Conservation (phyloP, 2,797 vertebrate species). For the Lithobates pipiens region DNA sequence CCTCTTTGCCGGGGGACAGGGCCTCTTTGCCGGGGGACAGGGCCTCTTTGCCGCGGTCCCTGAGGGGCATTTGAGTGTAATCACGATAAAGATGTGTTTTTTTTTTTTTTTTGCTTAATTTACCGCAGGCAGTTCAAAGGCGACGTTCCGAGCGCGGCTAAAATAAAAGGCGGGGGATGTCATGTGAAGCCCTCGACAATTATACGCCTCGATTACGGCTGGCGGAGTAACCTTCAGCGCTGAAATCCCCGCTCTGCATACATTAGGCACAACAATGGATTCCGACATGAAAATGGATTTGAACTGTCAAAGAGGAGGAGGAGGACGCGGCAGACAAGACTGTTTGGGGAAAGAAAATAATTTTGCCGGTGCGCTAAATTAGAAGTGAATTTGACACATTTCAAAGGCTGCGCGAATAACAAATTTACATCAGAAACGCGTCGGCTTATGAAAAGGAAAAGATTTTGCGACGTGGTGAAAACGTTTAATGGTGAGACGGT, state of each 20-base stretch:
- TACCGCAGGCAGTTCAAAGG: conserved; percentile 13
- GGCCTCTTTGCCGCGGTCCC: background rate
- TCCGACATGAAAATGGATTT: conserved; percentile 80
- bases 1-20: no score
- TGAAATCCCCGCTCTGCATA: conserved; percentile 16
- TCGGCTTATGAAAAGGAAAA: conserved; percentile 85
- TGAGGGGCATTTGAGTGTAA: conserved; percentile 7
- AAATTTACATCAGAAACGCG: conserved; percentile 97
- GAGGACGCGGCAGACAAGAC: conserved; percentile 70
- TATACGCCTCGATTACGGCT: conserved; percentile 26
- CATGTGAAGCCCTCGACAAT: conserved; percentile 34
- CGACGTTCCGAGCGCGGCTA: background rate
- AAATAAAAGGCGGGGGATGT: conserved; percentile 20
- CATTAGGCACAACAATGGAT: conserved; percentile 38
- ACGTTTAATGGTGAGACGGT: conserved; percentile 90
- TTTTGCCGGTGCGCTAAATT: conserved; percentile 85
- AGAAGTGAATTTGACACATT: conserved; percentile 89
- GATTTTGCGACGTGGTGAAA: conserved; percentile 90
- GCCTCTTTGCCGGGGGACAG: no score
- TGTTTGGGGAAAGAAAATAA: conserved; percentile 59
- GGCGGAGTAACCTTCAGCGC: conserved; percentile 6
- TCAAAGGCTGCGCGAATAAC: conserved; percentile 95
- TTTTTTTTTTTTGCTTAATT: conserved; percentile 34
- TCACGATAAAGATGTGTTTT: conserved; percentile 17
- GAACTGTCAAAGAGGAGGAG: conserved; percentile 81